These are phyloP conservation scores for Rousettus leschenaultii DNA, from an alignment of 2,113 vertebrate genomes.

Conservation along the genomic window DNA sequence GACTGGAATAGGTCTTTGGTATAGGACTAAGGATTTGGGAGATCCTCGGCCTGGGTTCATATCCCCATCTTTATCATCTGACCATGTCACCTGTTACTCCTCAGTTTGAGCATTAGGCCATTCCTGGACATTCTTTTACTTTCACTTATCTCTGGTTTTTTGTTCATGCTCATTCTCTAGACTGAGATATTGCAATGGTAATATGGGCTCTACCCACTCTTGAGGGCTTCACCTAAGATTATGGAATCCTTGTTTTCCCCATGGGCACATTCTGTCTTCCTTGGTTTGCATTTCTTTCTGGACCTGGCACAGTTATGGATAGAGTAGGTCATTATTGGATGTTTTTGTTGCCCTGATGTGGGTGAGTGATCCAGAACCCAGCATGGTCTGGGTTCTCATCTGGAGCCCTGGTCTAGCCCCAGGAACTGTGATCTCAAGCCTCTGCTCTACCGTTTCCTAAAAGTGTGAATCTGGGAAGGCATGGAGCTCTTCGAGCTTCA, in stretches of 20 bases:
- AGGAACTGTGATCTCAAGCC: neutral
- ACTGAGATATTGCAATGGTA: neutral
- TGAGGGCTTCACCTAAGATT: no score
- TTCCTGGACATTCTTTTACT: neutral
- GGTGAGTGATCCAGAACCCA: neutral
- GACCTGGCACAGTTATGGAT: neutral
- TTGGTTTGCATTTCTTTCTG: neutral
- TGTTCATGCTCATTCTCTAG: neutral
- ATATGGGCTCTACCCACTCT: neutral
- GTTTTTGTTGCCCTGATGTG: neutral
- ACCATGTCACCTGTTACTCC: neutral
- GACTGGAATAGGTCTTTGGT: neutral
- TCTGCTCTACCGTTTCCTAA: neutral
- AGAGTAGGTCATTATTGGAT: neutral
- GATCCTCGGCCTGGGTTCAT: neutral
- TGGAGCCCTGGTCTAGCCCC: neutral
- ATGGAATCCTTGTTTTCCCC: neutral
- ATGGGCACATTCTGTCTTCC: neutral
- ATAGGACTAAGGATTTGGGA: neutral
- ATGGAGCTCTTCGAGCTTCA: neutral
- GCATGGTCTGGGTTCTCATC: neutral
- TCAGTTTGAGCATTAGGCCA: neutral
- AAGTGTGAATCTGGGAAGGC: neutral
- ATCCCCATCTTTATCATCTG: neutral
- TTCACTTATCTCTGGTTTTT: neutral